Percentiles rank a stretch among this genome's conserved stretches.
Evolutionary conservation across 2,888 invertebrate genomes (phyloP).

Genomic region (Diplazon laetatorius): DNA sequence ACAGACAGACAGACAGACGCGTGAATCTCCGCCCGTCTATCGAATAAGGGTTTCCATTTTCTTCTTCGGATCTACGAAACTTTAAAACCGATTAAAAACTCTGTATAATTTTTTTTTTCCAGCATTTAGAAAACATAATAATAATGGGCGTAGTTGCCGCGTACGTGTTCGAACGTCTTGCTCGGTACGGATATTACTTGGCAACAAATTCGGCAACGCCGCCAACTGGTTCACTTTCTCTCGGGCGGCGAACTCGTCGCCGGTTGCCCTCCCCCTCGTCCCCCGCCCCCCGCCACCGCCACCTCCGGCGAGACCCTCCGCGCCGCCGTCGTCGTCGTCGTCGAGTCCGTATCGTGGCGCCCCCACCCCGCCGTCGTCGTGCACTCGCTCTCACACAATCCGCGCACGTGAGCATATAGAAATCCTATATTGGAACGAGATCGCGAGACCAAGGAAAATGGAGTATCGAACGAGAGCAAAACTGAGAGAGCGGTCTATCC

Average conservation of each 20-base stretch:
- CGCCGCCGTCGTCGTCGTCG: too few species aligned
- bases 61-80: too few species aligned
- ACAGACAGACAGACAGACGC: too few species aligned
- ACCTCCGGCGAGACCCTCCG: neutral
- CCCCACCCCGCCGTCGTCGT: neutral
- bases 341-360: neutral
- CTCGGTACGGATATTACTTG: constrained; percentile 56
- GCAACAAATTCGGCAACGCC: constrained; percentile 79
- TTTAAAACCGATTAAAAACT: too few species aligned
- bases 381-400: neutral
- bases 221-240: constrained; percentile 81
- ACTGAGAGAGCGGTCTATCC: neutral
- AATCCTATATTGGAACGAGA: constrained; percentile 3
- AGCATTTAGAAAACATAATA: constrained; percentile 10
- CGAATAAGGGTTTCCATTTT: too few species aligned
- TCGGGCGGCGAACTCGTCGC: constrained; percentile 74
- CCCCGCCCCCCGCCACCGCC: constrained; percentile 56
- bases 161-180: constrained; percentile 44
- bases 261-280: constrained; percentile 58
- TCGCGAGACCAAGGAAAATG: constrained; percentile 17
- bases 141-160: constrained; percentile 67
- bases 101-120: too few species aligned
- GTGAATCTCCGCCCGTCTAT: too few species aligned
- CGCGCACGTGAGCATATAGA: neutral
- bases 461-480: constrained; percentile 14